phyloP scores from a whole-genome alignment of 1,140 invertebrate species.

The Ostrea edulis region DNA sequence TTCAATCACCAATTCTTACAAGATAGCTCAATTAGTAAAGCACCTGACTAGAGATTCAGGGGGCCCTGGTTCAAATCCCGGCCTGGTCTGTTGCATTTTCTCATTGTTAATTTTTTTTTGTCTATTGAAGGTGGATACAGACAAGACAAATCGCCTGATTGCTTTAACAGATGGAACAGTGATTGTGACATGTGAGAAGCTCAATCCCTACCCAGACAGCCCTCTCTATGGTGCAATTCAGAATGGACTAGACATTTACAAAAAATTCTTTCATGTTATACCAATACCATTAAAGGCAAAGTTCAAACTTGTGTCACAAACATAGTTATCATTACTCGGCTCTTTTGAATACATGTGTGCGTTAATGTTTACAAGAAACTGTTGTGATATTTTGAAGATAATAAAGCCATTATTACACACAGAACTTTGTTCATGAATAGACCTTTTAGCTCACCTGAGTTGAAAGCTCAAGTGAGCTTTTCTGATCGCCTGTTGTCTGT shows the following conservation, averaged over 20 bases:
- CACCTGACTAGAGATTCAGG: too few species aligned
- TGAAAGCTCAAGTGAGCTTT: too few species aligned
- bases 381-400: not conserved
- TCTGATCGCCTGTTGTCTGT: too few species aligned
- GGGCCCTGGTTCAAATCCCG: too few species aligned
- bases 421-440: not conserved
- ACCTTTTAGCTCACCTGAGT: too few species aligned
- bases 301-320: conserved; percentile 70
- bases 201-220: conserved; percentile 71
- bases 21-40: too few species aligned
- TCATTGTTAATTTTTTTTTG: too few species aligned
- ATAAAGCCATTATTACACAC: not conserved
- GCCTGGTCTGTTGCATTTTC: too few species aligned
- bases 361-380: too few species aligned
- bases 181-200: conserved; percentile 63
- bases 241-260: conserved; percentile 64
- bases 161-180: conserved; percentile 69
- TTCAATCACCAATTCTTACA: too few species aligned
- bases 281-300: conserved; percentile 64
- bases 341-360: too few species aligned
- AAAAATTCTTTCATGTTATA: conserved; percentile 70
- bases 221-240: conserved; percentile 67
- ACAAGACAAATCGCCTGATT: conserved; percentile 59
- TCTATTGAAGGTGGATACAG: conserved; percentile 63
- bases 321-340: conserved; percentile 40